These are phyloP conservation scores for Chrysocyon brachyurus DNA, from an alignment of 2,797 vertebrate genomes.

Conservation along the genomic window DNA sequence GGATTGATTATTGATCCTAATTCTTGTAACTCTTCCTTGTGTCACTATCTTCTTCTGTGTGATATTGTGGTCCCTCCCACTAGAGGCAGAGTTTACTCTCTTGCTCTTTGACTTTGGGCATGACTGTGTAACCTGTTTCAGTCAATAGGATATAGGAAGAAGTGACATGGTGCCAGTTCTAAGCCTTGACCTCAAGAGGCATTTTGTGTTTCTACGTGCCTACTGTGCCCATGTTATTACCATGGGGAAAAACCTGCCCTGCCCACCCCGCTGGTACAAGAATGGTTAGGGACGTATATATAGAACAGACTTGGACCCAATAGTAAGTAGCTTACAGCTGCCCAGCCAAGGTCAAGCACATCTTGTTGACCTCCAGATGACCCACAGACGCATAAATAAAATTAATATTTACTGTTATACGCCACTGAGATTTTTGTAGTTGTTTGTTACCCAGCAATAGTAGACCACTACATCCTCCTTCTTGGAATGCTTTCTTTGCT, in stretches of 20 bases:
- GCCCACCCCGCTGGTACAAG: not conserved
- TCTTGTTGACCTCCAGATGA: not conserved
- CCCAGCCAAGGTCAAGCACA: not conserved
- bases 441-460: constrained; percentile 48
- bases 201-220: not conserved
- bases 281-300: not conserved
- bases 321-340: not conserved
- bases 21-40: not conserved
- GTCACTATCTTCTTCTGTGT: not conserved
- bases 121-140: not conserved
- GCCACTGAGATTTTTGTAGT: not conserved
- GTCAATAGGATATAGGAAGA: not conserved
- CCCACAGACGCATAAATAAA: not conserved
- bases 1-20: not conserved
- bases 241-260: not conserved
- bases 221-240: not conserved
- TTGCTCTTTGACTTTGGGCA: not conserved
- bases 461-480: not conserved
- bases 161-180: not conserved
- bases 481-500: not conserved
- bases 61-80: not conserved
- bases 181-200: not conserved
- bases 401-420: constrained; percentile 35
- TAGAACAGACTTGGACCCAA: not conserved
- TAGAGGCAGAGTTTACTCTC: not conserved